These are phyloP conservation scores for Aelia acuminata DNA, from an alignment of 2,888 invertebrate genomes.

Conservation along the genomic window DNA sequence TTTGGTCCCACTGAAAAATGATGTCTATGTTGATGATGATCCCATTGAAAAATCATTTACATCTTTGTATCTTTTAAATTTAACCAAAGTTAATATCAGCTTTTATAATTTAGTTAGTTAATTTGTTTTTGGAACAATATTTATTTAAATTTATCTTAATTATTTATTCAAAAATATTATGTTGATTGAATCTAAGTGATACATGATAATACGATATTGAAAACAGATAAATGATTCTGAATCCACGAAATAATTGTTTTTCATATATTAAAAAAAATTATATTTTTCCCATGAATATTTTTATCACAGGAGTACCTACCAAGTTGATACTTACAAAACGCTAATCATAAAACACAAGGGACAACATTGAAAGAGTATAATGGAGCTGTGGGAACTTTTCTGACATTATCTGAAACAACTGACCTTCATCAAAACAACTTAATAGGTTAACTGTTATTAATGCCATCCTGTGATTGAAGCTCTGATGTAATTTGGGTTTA, in stretches of 20 bases:
- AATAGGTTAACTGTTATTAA: background rate
- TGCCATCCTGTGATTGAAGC: background rate
- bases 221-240: background rate
- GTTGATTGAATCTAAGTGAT: background rate
- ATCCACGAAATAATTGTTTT: background rate
- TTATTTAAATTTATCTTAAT: background rate
- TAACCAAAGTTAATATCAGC: background rate
- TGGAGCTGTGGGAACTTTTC: background rate
- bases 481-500: background rate
- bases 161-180: background rate
- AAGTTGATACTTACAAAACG: background rate
- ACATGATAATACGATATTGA: background rate
- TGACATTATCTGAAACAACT: background rate
- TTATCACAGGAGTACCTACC: background rate
- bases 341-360: background rate
- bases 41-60: background rate
- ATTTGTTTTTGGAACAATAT: no score
- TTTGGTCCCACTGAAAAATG: no score
- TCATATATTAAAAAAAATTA: background rate
- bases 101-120: background rate
- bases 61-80: background rate
- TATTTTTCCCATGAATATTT: background rate
- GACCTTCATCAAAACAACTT: conserved; percentile 31
- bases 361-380: background rate
- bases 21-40: no score